Evolutionary conservation across 2,888 invertebrate species (phyloP).

Genomic region (Sinelater perroti): DNA sequence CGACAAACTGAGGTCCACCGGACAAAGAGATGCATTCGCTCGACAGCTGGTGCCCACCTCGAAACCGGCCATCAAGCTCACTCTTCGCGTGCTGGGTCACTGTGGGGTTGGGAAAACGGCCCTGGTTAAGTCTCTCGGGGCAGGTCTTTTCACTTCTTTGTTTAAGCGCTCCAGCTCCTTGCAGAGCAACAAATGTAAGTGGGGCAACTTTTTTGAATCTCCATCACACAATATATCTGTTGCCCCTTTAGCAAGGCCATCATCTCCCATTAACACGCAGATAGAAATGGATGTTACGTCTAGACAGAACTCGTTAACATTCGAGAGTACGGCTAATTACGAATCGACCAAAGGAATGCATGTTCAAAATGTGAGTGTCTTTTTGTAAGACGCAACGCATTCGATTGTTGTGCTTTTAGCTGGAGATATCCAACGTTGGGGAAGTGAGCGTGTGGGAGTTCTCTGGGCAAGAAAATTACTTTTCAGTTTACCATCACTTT

Average conservation of each 20-base stretch:
- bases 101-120: slow-evolving; percentile 78
- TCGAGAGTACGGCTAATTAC: slow-evolving; percentile 64
- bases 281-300: slow-evolving; percentile 70
- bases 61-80: slow-evolving; percentile 68
- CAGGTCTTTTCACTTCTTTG: slow-evolving; percentile 73
- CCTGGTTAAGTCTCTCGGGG: slow-evolving; percentile 71
- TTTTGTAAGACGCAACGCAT: no score
- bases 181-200: slow-evolving; percentile 60
- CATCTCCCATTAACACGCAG: slow-evolving; percentile 62
- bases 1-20: slow-evolving; percentile 70
- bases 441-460: slow-evolving; percentile 78
- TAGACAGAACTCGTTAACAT: slow-evolving; percentile 67
- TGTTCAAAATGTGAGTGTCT: slow-evolving; percentile 65
- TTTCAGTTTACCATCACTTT: slow-evolving; percentile 76
- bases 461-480: slow-evolving; percentile 78
- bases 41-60: slow-evolving; percentile 71
- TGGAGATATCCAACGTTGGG: slow-evolving; percentile 65
- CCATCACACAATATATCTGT: background rate
- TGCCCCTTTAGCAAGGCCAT: slow-evolving; percentile 60
- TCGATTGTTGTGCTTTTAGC: slow-evolving; percentile 54
- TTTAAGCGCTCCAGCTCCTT: slow-evolving; percentile 67
- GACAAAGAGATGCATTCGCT: slow-evolving; percentile 54
- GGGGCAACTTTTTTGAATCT: background rate
- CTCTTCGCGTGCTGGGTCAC: slow-evolving; percentile 75
- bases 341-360: slow-evolving; percentile 72